Percentiles rank a stretch among this genome's conserved stretches.
Evolutionary conservation across 2,888 invertebrate genomes (phyloP).

Genomic region (Netelia virgata): DNA sequence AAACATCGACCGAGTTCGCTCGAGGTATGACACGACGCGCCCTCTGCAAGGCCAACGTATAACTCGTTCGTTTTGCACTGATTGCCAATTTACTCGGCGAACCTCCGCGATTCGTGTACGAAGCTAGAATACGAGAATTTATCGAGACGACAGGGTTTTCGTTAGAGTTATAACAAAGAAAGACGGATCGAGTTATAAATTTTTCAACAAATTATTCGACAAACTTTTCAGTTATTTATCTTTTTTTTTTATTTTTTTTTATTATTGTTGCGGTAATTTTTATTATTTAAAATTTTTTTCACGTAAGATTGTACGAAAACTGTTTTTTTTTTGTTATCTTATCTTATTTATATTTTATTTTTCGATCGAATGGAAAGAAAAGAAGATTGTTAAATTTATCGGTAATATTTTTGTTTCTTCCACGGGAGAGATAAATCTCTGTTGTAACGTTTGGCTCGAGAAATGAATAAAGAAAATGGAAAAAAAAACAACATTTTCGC

Average conservation of each 20-base stretch:
- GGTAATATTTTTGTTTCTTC: not conserved
- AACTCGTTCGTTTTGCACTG: conserved; percentile 53
- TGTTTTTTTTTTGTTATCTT: not conserved
- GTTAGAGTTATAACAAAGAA: conserved; percentile 1
- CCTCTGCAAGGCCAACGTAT: conserved; percentile 36
- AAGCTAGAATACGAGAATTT: conserved; percentile 12
- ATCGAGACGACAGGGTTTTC: not conserved
- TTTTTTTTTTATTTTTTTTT: not conserved
- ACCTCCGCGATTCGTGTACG: conserved; percentile 33
- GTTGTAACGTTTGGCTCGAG: not conserved
- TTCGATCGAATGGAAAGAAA: not conserved
- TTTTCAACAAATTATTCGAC: not conserved
- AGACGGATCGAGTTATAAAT: not conserved
- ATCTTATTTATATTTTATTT: not conserved
- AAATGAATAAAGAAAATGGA: not conserved
- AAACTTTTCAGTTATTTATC: not conserved
- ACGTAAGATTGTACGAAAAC: not conserved
- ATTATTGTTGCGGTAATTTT: not conserved
- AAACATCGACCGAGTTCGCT: conserved; percentile 39
- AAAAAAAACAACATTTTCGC: not conserved
- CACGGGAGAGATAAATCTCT: not conserved
- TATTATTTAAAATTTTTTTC: not conserved
- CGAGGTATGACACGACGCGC: conserved; percentile 20
- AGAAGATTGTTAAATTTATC: not conserved
- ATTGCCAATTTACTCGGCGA: conserved; percentile 64